phyloP scores from a whole-genome alignment of 2,113 vertebrate genomes.

The Mionectes macconnelli region DNA sequence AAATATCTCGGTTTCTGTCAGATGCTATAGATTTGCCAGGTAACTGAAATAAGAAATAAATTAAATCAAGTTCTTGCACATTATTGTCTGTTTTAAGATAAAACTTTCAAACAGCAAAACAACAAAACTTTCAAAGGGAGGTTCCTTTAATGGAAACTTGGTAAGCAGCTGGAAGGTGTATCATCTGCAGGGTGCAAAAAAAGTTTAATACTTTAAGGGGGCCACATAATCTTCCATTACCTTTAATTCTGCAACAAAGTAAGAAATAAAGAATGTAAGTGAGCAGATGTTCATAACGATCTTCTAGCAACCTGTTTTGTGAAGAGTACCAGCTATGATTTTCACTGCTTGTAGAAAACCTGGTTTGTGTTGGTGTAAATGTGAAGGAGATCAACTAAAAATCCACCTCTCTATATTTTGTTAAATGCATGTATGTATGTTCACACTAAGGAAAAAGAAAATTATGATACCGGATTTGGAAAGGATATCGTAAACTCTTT shows the following conservation, averaged over 20 bases:
- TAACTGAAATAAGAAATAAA: not conserved
- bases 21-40: not conserved
- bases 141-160: not conserved
- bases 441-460: not conserved
- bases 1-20: not conserved
- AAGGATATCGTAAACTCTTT: not conserved
- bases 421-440: not conserved
- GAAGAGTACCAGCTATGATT: not conserved
- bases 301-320: not conserved
- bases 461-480: not conserved
- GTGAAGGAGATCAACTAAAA: not conserved
- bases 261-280: not conserved
- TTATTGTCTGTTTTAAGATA: not conserved
- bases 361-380: not conserved
- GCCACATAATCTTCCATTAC: not conserved
- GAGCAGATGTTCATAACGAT: not conserved
- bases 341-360: not conserved
- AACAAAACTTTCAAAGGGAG: not conserved
- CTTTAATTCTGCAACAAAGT: not conserved
- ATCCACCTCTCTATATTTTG: not conserved
- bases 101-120: no score
- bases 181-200: not conserved
- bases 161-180: not conserved
- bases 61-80: not conserved
- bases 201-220: not conserved